These are phyloP conservation scores for Hyposmocoma kahamanoa DNA, from an alignment of 1,140 invertebrate species.

Conservation along the genomic window DNA sequence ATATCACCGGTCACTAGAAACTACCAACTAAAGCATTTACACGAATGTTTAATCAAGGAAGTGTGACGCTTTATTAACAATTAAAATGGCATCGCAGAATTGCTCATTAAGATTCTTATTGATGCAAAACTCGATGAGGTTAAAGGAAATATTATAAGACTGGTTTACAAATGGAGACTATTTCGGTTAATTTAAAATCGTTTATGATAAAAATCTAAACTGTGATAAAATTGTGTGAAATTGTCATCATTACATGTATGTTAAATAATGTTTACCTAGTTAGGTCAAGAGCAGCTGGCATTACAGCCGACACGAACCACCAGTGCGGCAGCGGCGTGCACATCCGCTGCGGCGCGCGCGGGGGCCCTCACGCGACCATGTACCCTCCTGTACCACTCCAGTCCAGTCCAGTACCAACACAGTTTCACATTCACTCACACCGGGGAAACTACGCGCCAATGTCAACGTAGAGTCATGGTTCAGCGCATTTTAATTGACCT, in stretches of 20 bases:
- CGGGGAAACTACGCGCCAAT: slow-evolving; percentile 29
- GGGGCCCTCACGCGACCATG: slow-evolving; percentile 39
- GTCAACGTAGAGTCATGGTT: slow-evolving; percentile 57
- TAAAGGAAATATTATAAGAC: not conserved
- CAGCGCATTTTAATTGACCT: slow-evolving; percentile 39
- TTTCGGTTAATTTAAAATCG: too few relatives aligned
- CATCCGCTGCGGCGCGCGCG: slow-evolving; percentile 52
- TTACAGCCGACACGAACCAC: slow-evolving; percentile 61
- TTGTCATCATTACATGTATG: not conserved
- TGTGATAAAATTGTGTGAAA: too few relatives aligned
- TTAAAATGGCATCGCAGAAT: not conserved
- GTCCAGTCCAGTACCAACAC: slow-evolving; percentile 20
- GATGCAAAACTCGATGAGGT: not conserved
- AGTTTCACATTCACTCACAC: slow-evolving; percentile 43
- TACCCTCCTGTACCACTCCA: not conserved
- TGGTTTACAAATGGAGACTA: too few relatives aligned
- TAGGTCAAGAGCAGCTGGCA: slow-evolving; percentile 70
- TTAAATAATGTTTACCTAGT: slow-evolving; percentile 47
- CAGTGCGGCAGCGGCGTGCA: slow-evolving; percentile 61
- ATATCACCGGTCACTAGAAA: too few relatives aligned
- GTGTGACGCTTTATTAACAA: not conserved
- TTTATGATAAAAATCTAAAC: too few relatives aligned
- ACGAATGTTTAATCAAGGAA: not conserved
- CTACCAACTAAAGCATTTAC: not conserved
- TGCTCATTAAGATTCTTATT: not conserved